Conservation (phyloP, 2,113 vertebrate species). For the Tenrec ecaudatus region DNA sequence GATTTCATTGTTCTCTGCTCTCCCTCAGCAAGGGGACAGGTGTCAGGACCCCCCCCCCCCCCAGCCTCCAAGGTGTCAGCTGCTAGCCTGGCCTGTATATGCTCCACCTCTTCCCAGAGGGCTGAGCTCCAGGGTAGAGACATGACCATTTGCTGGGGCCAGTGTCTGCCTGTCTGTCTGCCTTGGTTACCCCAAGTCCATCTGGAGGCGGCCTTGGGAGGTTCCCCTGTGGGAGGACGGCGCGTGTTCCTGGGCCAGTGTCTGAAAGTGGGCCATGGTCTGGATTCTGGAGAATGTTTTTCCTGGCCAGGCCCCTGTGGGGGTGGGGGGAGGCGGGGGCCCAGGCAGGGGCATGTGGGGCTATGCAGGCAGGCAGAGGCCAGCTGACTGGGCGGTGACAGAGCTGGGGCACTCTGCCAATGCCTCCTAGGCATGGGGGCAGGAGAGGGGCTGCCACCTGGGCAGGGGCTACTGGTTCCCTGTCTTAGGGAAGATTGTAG, state of each 20-base stretch:
- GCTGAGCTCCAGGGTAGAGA: neutral
- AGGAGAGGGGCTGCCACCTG: neutral
- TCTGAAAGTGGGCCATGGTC: constrained; percentile 72
- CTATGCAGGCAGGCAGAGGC: constrained; percentile 55
- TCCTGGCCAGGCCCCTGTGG: constrained; percentile 60
- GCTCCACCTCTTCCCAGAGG: neutral
- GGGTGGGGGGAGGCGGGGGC: constrained; percentile 68
- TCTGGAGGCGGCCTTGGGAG: constrained; percentile 34
- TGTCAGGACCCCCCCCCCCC: no score
- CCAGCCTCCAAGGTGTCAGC: neutral
- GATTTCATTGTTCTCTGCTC: neutral
- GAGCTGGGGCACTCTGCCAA: constrained; percentile 62
- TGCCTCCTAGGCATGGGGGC: constrained; percentile 6
- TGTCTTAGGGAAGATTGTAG: neutral
- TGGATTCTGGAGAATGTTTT: constrained; percentile 68
- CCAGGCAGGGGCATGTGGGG: constrained; percentile 64
- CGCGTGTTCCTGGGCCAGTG: constrained; percentile 25
- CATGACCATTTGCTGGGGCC: neutral
- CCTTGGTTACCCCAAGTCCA: neutral
- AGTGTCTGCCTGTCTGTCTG: neutral
- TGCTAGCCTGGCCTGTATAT: neutral
- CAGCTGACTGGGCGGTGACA: constrained; percentile 65
- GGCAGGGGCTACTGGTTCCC: neutral
- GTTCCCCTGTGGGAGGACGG: constrained; percentile 39
- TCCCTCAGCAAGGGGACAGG: neutral